Conservation (phyloP, 2,113 vertebrate species). For the Heterotilapia buettikoferi region DNA sequence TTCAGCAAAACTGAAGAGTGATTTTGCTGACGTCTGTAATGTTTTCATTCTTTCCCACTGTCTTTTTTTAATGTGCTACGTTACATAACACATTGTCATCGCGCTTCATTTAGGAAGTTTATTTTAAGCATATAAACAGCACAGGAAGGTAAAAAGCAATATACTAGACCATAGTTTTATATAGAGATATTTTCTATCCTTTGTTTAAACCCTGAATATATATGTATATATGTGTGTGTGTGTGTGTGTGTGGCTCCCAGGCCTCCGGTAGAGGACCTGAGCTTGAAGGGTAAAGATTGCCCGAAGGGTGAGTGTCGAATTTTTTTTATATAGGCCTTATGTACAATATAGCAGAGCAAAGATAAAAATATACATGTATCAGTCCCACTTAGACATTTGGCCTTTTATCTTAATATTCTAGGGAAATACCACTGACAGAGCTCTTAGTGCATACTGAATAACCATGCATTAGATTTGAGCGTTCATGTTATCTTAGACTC, state of each 20-base stretch:
- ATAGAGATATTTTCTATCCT: neutral
- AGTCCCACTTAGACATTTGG: neutral
- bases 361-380: neutral
- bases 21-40: slow-evolving; percentile 6
- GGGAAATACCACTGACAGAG: neutral
- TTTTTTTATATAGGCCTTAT: neutral
- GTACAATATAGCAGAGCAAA: neutral
- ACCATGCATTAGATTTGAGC: neutral
- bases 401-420: neutral
- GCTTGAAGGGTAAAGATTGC: neutral
- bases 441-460: neutral
- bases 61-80: neutral
- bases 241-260: neutral
- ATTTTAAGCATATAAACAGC: neutral
- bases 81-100: neutral
- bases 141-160: neutral
- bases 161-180: neutral
- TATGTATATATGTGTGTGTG: neutral
- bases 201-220: neutral
- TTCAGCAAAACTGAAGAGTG: neutral
- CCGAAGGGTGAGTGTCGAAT: neutral
- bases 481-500: neutral
- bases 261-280: neutral
- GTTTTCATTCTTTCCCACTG: slow-evolving; percentile 1
- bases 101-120: neutral